A percentile compares a stretch with the other conserved stretches of the same genome.
Conservation (phyloP, 2,797 vertebrate genomes). For the Chrysocyon brachyurus region DNA sequence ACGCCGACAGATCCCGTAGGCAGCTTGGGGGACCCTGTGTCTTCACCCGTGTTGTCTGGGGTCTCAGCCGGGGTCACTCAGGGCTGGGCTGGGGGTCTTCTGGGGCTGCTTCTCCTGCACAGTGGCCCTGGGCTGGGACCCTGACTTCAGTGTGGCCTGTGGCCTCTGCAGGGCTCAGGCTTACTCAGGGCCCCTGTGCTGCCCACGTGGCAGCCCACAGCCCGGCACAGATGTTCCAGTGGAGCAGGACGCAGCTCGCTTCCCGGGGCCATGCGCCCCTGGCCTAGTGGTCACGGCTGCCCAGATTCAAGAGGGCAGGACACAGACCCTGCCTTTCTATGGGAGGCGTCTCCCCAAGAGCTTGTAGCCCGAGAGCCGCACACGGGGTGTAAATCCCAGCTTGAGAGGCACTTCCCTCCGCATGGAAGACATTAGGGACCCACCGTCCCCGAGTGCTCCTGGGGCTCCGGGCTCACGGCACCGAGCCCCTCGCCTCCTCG, state of each 20-base stretch:
- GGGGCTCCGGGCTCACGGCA: too few relatives aligned
- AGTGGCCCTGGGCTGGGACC: background rate
- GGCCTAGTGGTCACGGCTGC: background rate
- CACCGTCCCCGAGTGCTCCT: too few relatives aligned
- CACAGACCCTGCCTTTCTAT: background rate
- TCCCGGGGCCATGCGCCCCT: too few relatives aligned
- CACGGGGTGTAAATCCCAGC: rapidly evolving
- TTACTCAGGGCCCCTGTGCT: background rate
- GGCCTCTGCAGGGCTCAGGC: background rate
- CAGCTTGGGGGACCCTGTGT: background rate
- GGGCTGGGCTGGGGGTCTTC: background rate
- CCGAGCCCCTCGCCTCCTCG: too few relatives aligned
- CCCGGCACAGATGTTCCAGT: background rate
- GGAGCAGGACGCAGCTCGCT: background rate
- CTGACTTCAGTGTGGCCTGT: background rate
- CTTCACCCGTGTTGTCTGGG: background rate
- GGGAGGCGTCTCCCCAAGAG: background rate
- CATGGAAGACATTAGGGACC: too few relatives aligned
- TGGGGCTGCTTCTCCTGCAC: rapidly evolving
- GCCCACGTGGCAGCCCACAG: rapidly evolving
- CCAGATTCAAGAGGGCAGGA: background rate
- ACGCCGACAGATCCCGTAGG: background rate
- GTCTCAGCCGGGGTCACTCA: background rate
- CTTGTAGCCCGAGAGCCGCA: rapidly evolving
- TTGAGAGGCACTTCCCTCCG: background rate